These are phyloP conservation scores for Dynastes grantii DNA, from an alignment of 2,888 invertebrate species.

Conservation along the genomic window DNA sequence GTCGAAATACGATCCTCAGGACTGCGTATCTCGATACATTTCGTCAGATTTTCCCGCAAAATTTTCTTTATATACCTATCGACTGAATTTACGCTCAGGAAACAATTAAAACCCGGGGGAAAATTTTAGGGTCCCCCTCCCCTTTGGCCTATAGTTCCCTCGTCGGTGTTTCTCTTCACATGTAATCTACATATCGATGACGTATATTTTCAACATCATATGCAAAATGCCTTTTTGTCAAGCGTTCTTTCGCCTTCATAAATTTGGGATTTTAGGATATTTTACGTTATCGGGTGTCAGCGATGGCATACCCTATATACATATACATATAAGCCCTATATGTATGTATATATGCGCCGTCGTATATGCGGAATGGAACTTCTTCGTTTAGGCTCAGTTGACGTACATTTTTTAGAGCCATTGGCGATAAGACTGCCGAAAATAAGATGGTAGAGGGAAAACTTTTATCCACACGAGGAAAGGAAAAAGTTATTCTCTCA, in stretches of 20 bases:
- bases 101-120: constrained; percentile 28
- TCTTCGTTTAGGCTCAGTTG: constrained; percentile 39
- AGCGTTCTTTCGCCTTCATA: constrained; percentile 62
- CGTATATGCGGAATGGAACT: constrained; percentile 2
- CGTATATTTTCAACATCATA: constrained; percentile 60
- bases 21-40: constrained; percentile 38
- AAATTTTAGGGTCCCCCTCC: too few relatives aligned
- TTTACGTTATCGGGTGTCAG: constrained; percentile 58
- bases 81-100: constrained; percentile 36
- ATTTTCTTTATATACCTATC: constrained; percentile 39
- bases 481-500: constrained; percentile 44
- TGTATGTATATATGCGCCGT: background rate
- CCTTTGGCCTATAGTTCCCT: constrained; percentile 1
- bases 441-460: constrained; percentile 40
- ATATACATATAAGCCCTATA: background rate
- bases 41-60: constrained; percentile 36
- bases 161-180: constrained; percentile 1
- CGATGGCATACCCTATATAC: constrained; percentile 50
- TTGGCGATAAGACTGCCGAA: constrained; percentile 31
- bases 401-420: constrained; percentile 37
- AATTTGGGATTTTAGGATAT: constrained; percentile 66
- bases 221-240: constrained; percentile 67
- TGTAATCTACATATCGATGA: constrained; percentile 48
- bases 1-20: constrained; percentile 19
- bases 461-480: constrained; percentile 38